Evolutionary conservation across 2,888 invertebrate species (phyloP).

Genomic region (Xanthia icteritia): DNA sequence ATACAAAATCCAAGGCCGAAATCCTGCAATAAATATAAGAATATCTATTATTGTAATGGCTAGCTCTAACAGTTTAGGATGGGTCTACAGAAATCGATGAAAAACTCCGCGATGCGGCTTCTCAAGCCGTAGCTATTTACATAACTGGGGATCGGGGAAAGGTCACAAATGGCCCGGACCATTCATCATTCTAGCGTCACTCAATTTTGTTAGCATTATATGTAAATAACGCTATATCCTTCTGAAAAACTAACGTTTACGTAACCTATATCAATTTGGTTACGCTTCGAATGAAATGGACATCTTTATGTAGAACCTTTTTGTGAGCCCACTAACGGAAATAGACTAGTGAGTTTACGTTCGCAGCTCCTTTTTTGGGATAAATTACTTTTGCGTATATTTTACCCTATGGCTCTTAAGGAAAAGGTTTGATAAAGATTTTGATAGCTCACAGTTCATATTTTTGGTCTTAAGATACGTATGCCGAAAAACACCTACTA

Average conservation of each 20-base stretch:
- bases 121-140: conserved; percentile 69
- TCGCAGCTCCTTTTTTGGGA: conserved; percentile 38
- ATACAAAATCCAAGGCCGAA: conserved; percentile 38
- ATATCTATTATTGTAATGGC: conserved; percentile 62
- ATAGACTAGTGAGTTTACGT: conserved; percentile 60
- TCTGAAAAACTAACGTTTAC: conserved; percentile 62
- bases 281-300: conserved; percentile 65
- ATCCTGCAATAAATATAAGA: conserved; percentile 61
- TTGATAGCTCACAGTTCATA: conserved; percentile 25
- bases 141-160: conserved; percentile 71
- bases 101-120: conserved; percentile 68
- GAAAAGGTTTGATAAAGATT: conserved; percentile 35
- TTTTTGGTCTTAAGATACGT: not conserved
- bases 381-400: conserved; percentile 59
- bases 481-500: not conserved
- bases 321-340: conserved; percentile 62
- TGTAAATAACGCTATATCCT: conserved; percentile 69
- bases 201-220: conserved; percentile 75
- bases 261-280: conserved; percentile 69
- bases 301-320: conserved; percentile 65
- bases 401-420: conserved; percentile 43
- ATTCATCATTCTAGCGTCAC: conserved; percentile 77
- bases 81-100: conserved; percentile 63
- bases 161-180: conserved; percentile 72
- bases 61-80: conserved; percentile 67